Conservation (phyloP, 2,113 vertebrate genomes). For the Apteryx owenii region DNA sequence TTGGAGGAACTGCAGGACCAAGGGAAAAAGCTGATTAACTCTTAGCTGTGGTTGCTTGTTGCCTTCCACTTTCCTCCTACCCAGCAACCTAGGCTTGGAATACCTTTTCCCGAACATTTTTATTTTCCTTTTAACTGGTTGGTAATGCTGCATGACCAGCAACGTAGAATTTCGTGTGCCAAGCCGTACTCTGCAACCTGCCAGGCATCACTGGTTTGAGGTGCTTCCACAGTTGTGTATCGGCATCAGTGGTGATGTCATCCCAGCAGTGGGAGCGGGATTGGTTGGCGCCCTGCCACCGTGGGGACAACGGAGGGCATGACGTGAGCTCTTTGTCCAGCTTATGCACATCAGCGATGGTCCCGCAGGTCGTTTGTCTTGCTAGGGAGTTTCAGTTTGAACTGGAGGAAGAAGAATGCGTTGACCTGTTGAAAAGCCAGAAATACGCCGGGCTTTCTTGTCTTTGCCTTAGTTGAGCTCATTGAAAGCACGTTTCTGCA, state of each 20-base stretch:
- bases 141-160: neutral
- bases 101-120: neutral
- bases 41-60: neutral
- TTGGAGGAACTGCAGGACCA: neutral
- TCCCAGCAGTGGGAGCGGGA: neutral
- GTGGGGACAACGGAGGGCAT: constrained; percentile 27
- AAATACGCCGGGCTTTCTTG: neutral
- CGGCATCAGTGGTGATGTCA: constrained; percentile 46
- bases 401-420: neutral
- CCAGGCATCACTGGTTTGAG: neutral
- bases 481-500: neutral
- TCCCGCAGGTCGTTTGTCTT: neutral
- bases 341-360: neutral
- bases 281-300: constrained; percentile 59
- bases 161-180: no score
- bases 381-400: neutral
- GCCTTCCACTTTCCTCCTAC: constrained; percentile 7
- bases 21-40: neutral
- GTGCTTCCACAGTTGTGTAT: neutral
- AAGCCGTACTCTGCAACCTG: neutral
- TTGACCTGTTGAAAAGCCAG: neutral
- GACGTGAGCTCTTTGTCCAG: constrained; percentile 65
- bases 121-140: neutral
- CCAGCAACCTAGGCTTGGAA: neutral
- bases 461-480: neutral